Evolutionary conservation across 2,797 vertebrate genomes (phyloP).

Genomic region (Iguana delicatissima): DNA sequence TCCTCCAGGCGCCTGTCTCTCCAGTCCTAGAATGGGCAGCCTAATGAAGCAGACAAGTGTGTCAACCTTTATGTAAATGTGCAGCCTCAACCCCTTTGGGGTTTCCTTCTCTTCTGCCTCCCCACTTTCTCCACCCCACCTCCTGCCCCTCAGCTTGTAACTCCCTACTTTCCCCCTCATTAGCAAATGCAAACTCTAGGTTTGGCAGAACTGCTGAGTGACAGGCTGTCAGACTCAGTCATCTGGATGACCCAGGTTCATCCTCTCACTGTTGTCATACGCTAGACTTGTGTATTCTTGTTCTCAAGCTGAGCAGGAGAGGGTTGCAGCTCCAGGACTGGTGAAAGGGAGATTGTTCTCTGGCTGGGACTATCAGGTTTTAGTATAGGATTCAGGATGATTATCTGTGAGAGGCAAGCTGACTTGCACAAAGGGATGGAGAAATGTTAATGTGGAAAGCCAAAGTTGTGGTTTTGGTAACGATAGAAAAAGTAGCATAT

Average conservation of each 20-base stretch:
- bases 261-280: accelerated
- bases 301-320: not conserved
- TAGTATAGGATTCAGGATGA: not conserved
- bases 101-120: not conserved
- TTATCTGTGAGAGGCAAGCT: not conserved
- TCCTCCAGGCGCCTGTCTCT: not conserved
- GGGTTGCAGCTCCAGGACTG: accelerated
- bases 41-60: not conserved
- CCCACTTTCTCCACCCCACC: not conserved
- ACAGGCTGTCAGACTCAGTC: not conserved
- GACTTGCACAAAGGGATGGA: not conserved
- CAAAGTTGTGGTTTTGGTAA: not conserved
- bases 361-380: accelerated
- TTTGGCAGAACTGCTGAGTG: slow-evolving; percentile 5
- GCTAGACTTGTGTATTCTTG: not conserved
- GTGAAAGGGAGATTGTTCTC: not conserved
- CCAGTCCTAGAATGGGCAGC: not conserved
- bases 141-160: not conserved
- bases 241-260: not conserved
- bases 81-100: not conserved
- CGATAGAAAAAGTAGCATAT: not conserved
- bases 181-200: not conserved
- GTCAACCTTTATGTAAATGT: not conserved
- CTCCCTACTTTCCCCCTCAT: slow-evolving; percentile 3
- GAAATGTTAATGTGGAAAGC: no score